phyloP scores from a whole-genome alignment of 1,140 invertebrate species.

The Atta cephalotes region DNA sequence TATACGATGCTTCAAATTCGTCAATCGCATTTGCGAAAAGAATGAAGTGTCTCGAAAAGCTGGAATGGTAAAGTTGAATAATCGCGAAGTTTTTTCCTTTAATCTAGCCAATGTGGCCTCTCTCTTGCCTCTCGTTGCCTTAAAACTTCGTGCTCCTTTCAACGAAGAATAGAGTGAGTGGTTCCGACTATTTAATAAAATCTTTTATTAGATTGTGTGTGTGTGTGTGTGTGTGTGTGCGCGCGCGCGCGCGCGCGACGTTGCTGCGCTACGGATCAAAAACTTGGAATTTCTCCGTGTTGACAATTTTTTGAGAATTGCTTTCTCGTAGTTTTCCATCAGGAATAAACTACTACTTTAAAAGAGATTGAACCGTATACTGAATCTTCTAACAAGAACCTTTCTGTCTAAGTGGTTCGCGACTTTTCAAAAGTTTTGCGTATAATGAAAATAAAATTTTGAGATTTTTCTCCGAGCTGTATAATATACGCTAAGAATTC shows the following conservation, averaged over 20 bases:
- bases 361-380: slow-evolving; percentile 54
- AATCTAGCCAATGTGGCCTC: slow-evolving; percentile 44
- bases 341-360: slow-evolving; percentile 21
- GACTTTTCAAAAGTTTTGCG: slow-evolving; percentile 37
- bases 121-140: slow-evolving; percentile 20
- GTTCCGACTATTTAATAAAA: slow-evolving; percentile 55
- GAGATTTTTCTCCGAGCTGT: slow-evolving; percentile 7
- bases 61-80: slow-evolving; percentile 56
- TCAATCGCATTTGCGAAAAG: slow-evolving; percentile 44
- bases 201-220: slow-evolving; percentile 32
- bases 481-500: background rate
- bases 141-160: slow-evolving; percentile 50
- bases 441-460: slow-evolving; percentile 48
- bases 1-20: slow-evolving; percentile 44
- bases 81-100: slow-evolving; percentile 55
- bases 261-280: slow-evolving; percentile 22
- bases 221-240: background rate
- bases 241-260: background rate
- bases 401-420: slow-evolving; percentile 44
- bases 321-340: slow-evolving; percentile 41
- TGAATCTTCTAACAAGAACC: slow-evolving; percentile 44
- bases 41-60: slow-evolving; percentile 39
- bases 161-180: slow-evolving; percentile 17
- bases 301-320: slow-evolving; percentile 58
- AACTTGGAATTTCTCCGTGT: slow-evolving; percentile 48